phyloP scores from a whole-genome alignment of 1,140 invertebrate genomes.

The Drosophila tsacasi region DNA sequence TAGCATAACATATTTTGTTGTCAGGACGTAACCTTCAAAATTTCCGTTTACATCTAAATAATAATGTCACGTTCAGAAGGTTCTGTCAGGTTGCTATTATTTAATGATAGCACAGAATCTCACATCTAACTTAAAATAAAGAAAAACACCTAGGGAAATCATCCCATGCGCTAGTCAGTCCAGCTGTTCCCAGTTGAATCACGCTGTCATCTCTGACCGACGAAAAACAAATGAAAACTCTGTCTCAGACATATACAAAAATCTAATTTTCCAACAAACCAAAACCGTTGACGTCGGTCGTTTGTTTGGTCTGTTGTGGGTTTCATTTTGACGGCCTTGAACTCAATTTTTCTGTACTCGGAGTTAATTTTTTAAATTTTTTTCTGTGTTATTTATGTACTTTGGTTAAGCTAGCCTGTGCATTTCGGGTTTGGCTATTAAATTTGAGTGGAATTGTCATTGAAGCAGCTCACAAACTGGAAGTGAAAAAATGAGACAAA shows the following conservation, averaged over 20 bases:
- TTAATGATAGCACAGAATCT: not conserved
- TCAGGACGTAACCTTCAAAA: not conserved
- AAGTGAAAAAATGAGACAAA: not conserved
- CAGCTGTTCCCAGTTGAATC: not conserved
- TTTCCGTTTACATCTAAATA: not conserved
- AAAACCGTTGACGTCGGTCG: conserved; percentile 29
- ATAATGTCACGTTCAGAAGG: too few relatives aligned
- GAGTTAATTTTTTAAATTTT: conserved; percentile 7
- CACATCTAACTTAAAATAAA: not conserved
- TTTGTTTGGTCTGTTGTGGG: conserved; percentile 53
- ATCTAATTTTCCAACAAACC: conserved; percentile 61
- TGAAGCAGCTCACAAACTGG: conserved; percentile 8
- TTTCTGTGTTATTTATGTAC: conserved; percentile 6
- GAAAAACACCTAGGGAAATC: not conserved
- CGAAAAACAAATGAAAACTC: conserved; percentile 16
- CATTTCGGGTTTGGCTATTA: conserved; percentile 22
- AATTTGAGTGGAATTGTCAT: conserved; percentile 19
- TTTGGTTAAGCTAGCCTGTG: conserved; percentile 11
- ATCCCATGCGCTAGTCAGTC: not conserved
- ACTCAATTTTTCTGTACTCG: conserved; percentile 67
- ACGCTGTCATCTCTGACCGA: not conserved
- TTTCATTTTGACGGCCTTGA: conserved; percentile 74
- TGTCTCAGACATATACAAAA: conserved; percentile 36
- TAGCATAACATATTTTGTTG: not conserved
- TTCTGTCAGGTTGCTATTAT: not conserved